Base-by-base conservation (phyloP, 2,113 vertebrate genomes). In the Cryptotis parvus region DNA sequence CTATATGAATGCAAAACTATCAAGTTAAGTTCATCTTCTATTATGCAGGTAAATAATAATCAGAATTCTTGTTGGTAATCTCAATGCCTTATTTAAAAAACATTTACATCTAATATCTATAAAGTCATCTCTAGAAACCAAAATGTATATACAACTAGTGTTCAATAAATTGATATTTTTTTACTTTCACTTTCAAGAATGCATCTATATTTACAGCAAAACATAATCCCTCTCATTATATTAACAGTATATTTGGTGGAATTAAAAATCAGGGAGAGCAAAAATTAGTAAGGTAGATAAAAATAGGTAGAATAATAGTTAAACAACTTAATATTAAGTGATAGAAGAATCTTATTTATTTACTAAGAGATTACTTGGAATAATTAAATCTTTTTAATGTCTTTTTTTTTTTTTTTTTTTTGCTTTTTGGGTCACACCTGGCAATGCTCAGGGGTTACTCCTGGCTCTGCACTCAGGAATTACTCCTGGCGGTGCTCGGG, bases 221-320 rank as follows among this genome's bases (percentile, higher is more conserved):
- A 52, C 49, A 7, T 16, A 52, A 52, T 52, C 49, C 49, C 16
- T 52, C 49, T 52, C 66, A 68, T 27, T 74, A n/a, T 15, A 89
- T 73, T 33, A n/a, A 85, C 15, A 87, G 18, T 5, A 18, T 80
- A 73, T 76, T 58, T 72, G 4, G 66, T 35, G 24, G 45, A 14
- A 83, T 24, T 63, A 68, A 58, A 94, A 74, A 65, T 77, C 55
- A 88, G 22, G 1, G 82, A 78, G 65, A n/a, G n/a, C n/a, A n/a
- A n/a, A 75, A 52, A 4, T 52, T 52, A 52, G 49, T 20, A 39
- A 63, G 5, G 7, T 41, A 90, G 79, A 85, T 26, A 89, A 95
- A 81, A 92, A 78, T 7, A 92, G 63, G 35, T 91, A 91, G n/a
- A n/a, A n/a, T n/a, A 68, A 6, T 84, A 90, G 39, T 16, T 41